Evolutionary conservation across 2,797 vertebrate species (phyloP).

Genomic region (Nyctibius grandis): DNA sequence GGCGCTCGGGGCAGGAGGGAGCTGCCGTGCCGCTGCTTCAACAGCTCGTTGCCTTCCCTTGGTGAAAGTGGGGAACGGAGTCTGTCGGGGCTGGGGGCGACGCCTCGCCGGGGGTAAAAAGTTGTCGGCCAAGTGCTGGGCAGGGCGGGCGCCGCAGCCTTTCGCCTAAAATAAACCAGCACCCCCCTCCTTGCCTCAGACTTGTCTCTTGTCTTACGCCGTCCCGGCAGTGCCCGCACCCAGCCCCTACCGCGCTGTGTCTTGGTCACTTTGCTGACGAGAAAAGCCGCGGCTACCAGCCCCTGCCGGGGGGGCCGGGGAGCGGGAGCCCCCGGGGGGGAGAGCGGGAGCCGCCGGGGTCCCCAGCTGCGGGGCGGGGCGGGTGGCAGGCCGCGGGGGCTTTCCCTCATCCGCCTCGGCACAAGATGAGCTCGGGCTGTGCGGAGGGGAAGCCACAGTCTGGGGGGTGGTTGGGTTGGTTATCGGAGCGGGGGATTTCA

Average conservation of each 20-base stretch:
- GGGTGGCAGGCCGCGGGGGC: too few relatives aligned
- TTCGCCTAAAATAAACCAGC: neutral
- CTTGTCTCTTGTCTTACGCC: neutral
- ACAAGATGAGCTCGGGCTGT: fast-evolving
- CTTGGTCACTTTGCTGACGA: too few relatives aligned
- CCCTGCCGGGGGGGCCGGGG: neutral
- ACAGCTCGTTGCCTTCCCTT: neutral
- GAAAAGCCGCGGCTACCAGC: neutral
- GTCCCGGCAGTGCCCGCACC: neutral
- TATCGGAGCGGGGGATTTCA: neutral
- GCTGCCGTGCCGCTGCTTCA: neutral
- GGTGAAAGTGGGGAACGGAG: neutral
- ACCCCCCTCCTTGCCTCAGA: too few relatives aligned
- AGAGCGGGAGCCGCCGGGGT: neutral
- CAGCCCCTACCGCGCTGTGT: too few relatives aligned
- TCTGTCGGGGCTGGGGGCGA: too few relatives aligned
- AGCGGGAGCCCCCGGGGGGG: too few relatives aligned
- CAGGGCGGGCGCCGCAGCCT: neutral
- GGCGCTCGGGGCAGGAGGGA: neutral
- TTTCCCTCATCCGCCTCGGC: too few relatives aligned
- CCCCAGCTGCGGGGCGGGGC: neutral
- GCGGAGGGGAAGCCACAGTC: neutral
- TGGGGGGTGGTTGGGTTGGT: neutral
- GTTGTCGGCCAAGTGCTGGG: neutral
- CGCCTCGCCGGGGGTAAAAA: neutral